These are phyloP conservation scores for Neomonachus schauinslandi DNA, from an alignment of 2,113 vertebrate genomes.

Conservation along the genomic window DNA sequence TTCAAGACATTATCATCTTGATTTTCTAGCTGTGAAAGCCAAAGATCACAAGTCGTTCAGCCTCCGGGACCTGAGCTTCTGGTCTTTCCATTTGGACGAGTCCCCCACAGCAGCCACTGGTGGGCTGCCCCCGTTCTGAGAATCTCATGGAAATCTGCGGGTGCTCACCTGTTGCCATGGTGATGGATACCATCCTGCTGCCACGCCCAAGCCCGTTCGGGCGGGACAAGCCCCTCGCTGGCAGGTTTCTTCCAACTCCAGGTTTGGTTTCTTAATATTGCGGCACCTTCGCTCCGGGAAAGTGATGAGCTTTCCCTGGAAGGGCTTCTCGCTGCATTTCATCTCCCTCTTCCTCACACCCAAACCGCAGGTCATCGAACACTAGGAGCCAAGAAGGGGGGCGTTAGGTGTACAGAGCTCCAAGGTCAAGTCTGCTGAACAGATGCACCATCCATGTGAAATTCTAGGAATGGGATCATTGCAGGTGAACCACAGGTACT, in stretches of 20 bases:
- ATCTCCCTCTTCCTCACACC: slow-evolving; percentile 92
- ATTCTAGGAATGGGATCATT: not conserved
- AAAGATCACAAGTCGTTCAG: fast-evolving
- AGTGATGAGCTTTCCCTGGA: slow-evolving; percentile 89
- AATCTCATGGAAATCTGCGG: fast-evolving
- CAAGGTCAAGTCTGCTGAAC: fast-evolving
- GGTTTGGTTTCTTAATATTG: slow-evolving; percentile 90
- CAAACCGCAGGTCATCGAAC: slow-evolving; percentile 92
- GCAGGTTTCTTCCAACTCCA: slow-evolving; percentile 92
- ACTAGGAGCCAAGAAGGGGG: slow-evolving; percentile 84
- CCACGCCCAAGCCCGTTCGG: slow-evolving; percentile 70
- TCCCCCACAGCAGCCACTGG: not conserved
- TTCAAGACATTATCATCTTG: not conserved
- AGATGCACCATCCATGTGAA: not conserved
- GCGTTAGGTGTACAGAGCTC: fast-evolving
- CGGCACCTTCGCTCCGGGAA: slow-evolving; percentile 94
- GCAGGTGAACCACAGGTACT: not conserved
- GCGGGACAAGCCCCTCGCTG: slow-evolving; percentile 87
- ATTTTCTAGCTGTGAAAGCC: not conserved
- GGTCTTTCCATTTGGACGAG: too few relatives aligned
- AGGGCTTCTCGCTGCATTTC: slow-evolving; percentile 92
- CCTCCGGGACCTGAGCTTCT: not conserved
- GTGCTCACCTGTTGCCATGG: slow-evolving; percentile 95
- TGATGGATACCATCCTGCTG: slow-evolving; percentile 93
- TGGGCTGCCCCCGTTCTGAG: not conserved